Conservation (phyloP, 1,140 invertebrate genomes). For the Steinernema khuongi region DNA sequence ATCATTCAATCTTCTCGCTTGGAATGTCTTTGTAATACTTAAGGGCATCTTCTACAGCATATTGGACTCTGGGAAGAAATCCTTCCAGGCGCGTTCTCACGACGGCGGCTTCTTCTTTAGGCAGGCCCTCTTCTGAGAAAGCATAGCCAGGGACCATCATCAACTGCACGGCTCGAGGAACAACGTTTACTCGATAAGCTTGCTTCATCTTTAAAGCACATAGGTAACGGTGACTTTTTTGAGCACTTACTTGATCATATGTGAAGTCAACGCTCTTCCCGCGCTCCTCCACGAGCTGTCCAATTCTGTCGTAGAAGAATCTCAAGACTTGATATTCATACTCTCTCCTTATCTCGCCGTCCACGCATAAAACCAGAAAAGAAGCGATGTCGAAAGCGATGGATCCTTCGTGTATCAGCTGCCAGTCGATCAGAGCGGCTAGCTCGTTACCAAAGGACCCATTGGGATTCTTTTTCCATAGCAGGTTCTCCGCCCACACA, state of each 20-base stretch:
- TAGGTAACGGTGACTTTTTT: too few species aligned
- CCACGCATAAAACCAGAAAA: background rate
- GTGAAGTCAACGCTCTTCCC: background rate
- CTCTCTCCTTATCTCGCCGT: background rate
- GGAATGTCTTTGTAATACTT: too few species aligned
- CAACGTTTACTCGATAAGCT: too few species aligned
- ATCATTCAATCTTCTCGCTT: too few species aligned
- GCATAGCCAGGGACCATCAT: too few species aligned
- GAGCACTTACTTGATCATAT: background rate
- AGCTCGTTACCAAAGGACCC: conserved; percentile 17
- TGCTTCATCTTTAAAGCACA: too few species aligned
- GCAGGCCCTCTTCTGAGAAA: too few species aligned
- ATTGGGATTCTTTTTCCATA: conserved; percentile 5
- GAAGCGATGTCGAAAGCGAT: background rate
- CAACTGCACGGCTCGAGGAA: too few species aligned
- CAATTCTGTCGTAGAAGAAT: background rate
- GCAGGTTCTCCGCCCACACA: conserved; percentile 18
- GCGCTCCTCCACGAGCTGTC: background rate
- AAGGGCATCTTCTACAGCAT: too few species aligned
- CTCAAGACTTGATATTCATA: background rate
- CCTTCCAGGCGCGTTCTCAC: too few species aligned
- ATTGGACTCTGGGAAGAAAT: too few species aligned
- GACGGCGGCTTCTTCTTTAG: too few species aligned
- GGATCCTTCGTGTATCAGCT: background rate
- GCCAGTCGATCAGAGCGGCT: conserved; percentile 21